These are phyloP conservation scores for Neofelis nebulosa DNA, from an alignment of 2,113 vertebrate genomes.

Conservation along the genomic window DNA sequence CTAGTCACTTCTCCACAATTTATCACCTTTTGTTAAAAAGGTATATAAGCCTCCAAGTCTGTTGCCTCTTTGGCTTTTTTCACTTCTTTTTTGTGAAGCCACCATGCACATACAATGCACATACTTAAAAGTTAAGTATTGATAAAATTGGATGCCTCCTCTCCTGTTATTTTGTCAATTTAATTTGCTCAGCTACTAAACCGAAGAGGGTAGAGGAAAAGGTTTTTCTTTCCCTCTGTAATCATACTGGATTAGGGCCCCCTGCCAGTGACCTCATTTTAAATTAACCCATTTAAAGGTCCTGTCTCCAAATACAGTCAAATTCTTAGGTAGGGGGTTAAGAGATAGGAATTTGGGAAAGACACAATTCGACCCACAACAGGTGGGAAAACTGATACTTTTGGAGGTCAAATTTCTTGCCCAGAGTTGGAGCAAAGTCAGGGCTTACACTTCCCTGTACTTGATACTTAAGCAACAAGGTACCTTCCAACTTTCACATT, in stretches of 20 bases:
- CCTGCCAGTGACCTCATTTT: not conserved
- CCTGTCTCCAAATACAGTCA: not conserved
- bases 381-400: not conserved
- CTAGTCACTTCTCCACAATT: not conserved
- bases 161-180: not conserved
- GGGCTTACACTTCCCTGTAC: not conserved
- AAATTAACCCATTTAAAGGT: slow-evolving; percentile 22
- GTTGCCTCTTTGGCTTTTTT: not conserved
- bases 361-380: not conserved
- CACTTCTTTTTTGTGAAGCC: not conserved
- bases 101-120: not conserved
- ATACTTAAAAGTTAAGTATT: not conserved
- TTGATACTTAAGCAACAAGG: not conserved
- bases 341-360: not conserved
- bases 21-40: not conserved
- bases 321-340: not conserved
- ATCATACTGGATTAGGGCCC: not conserved
- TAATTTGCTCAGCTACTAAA: not conserved
- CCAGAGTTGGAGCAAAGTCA: not conserved
- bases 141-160: not conserved
- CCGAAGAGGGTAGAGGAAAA: not conserved
- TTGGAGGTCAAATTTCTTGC: not conserved
- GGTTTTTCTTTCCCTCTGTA: not conserved
- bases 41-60: not conserved
- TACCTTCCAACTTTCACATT: slow-evolving; percentile 8